Percentiles rank a stretch among this genome's conserved stretches.
Evolutionary conservation across 2,113 vertebrate genomes (phyloP).

Genomic region (human (Homo sapiens)): GRCh38 chr5:81628501-81629000

Average conservation of each 20-base stretch:
- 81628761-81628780: background rate
- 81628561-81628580: background rate
- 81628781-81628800: background rate
- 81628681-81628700: background rate
- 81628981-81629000: background rate
- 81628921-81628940: background rate
- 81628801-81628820: background rate
- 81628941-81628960: background rate
- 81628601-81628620: background rate
- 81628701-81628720: constrained; percentile 7
- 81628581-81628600: constrained; percentile 14
- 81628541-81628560: background rate
- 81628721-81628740: background rate
- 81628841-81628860: background rate
- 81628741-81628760: background rate
- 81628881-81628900: background rate
- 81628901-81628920: background rate
- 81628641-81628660: background rate
- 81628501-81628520: background rate
- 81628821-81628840: background rate
- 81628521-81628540: constrained; percentile 30
- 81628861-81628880: background rate
- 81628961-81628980: background rate
- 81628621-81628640: background rate
- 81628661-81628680: background rate